A percentile compares a stretch with the other conserved stretches of the same genome.
These are phyloP conservation scores for Acanthurus lineatus DNA, from an alignment of 2,797 vertebrate species.

Conservation along the genomic window DNA sequence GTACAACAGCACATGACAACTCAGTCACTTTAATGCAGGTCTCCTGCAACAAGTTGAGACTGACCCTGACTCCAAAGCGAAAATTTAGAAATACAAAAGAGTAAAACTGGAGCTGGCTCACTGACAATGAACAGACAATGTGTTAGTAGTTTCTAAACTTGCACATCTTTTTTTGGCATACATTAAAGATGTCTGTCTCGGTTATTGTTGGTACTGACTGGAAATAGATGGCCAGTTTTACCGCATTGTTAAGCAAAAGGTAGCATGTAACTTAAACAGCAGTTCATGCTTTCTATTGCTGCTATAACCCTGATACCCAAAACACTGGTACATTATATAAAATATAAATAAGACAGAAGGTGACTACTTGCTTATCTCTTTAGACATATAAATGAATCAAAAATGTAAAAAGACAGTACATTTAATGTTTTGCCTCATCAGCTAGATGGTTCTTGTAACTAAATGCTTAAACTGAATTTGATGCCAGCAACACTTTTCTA, in stretches of 20 bases:
- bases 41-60: constrained; percentile 1
- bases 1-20: background rate
- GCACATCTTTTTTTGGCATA: background rate
- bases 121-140: background rate
- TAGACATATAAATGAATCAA: too few relatives aligned
- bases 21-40: background rate
- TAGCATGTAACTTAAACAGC: background rate
- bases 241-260: background rate
- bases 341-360: too few relatives aligned
- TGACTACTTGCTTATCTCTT: too few relatives aligned
- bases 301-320: too few relatives aligned
- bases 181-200: background rate
- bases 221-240: background rate
- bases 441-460: too few relatives aligned
- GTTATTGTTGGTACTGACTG: background rate
- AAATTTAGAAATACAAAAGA: background rate
- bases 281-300: background rate
- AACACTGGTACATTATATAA: too few relatives aligned
- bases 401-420: too few relatives aligned
- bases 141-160: background rate
- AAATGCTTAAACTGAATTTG: too few relatives aligned
- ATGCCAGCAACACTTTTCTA: too few relatives aligned
- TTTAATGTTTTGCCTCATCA: too few relatives aligned
- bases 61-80: background rate
- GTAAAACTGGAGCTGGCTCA: background rate